phyloP scores from a whole-genome alignment of 92 coral and sea anemone species.

The Palythoa caribaeorum region DNA sequence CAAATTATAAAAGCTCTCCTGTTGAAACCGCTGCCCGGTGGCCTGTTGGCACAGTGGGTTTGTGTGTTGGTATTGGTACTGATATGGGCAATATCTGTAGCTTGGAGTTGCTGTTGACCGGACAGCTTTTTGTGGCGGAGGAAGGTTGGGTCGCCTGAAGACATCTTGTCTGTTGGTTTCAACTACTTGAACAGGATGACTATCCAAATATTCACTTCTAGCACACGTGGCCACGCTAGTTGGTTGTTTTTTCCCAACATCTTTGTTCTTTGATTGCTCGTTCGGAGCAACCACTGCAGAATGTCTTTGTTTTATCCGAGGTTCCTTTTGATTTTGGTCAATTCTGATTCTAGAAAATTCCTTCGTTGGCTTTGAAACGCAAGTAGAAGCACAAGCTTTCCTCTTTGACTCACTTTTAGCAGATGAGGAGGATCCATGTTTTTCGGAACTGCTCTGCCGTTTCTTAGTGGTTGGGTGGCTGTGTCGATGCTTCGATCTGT shows the following conservation, averaged over 20 bases:
- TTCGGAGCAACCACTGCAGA: background rate
- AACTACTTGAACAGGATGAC: slow-evolving; percentile 23
- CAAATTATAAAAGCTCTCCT: background rate
- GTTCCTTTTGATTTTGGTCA: background rate
- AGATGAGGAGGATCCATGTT: background rate
- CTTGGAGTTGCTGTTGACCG: background rate
- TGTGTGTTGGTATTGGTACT: background rate
- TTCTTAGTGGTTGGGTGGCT: background rate
- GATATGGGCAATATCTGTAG: slow-evolving; percentile 37
- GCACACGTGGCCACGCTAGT: background rate
- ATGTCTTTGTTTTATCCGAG: background rate
- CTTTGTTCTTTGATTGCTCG: background rate
- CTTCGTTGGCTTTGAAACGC: background rate
- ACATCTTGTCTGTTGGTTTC: slow-evolving; percentile 3
- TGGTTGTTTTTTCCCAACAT: background rate
- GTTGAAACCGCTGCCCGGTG: background rate
- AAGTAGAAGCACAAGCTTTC: background rate
- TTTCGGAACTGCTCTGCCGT: background rate
- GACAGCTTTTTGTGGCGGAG: background rate
- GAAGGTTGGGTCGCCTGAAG: slow-evolving; percentile 22
- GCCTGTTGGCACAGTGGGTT: background rate
- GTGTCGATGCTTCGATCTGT: slow-evolving; percentile 1
- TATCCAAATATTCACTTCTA: background rate
- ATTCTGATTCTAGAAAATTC: background rate
- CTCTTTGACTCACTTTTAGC: background rate